Evolutionary conservation across 2,888 invertebrate genomes (phyloP).

Genomic region (Noctua comes): DNA sequence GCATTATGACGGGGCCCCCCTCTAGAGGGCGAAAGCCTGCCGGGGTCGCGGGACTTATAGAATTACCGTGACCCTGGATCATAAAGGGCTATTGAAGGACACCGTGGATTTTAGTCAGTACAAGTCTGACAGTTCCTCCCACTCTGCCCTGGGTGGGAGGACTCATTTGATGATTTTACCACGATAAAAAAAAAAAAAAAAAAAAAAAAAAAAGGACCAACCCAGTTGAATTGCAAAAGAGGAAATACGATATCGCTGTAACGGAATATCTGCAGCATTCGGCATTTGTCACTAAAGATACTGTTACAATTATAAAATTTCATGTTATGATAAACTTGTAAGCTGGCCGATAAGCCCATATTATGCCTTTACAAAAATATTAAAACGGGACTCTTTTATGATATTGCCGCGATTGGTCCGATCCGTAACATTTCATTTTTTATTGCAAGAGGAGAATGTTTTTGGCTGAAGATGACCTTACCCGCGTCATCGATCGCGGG

Average conservation of each 20-base stretch:
- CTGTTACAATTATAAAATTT: slow-evolving; percentile 17
- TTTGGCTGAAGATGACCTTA: slow-evolving; percentile 41
- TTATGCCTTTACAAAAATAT: slow-evolving; percentile 34
- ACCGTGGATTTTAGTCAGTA: too few relatives aligned
- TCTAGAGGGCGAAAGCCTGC: too few relatives aligned
- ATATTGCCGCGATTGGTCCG: slow-evolving; percentile 24
- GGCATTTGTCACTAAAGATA: not conserved
- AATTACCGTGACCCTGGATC: too few relatives aligned
- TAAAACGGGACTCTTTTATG: slow-evolving; percentile 40
- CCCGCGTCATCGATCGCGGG: slow-evolving; percentile 16
- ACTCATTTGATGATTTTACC: too few relatives aligned
- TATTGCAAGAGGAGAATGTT: slow-evolving; percentile 43
- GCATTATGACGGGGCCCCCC: too few relatives aligned
- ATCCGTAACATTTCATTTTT: slow-evolving; percentile 41
- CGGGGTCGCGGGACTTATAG: too few relatives aligned
- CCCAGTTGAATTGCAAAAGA: slow-evolving; percentile 1
- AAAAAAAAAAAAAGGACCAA: slow-evolving; percentile 3
- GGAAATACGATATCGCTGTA: not conserved
- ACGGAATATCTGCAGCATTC: not conserved
- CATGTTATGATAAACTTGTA: slow-evolving; percentile 5
- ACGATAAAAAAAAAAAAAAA: too few relatives aligned
- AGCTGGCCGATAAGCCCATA: slow-evolving; percentile 14
- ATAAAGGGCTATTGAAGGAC: too few relatives aligned
- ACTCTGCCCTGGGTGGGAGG: too few relatives aligned
- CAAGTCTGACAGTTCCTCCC: too few relatives aligned